Evolutionary conservation across 37 sponge, comb jelly and placozoan genomes (phyloP).

Genomic region (Eunapius fragilis): DNA sequence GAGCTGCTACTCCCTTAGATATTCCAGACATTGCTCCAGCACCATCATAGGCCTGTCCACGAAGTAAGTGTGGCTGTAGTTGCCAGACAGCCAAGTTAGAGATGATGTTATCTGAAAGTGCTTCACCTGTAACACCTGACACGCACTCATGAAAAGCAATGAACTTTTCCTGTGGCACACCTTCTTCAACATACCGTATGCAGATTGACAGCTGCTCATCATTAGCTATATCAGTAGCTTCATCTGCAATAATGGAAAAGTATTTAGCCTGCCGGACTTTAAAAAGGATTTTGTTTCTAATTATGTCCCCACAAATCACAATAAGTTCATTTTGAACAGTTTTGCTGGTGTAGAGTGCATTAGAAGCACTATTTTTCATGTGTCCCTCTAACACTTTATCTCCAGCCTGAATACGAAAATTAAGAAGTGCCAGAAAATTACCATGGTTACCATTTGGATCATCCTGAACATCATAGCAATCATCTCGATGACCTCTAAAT

Average conservation of each 20-base stretch:
- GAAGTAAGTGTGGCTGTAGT: constrained; percentile 14
- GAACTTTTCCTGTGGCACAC: too few relatives aligned
- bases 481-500: constrained; percentile 67
- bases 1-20: constrained; percentile 45
- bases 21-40: constrained; percentile 64
- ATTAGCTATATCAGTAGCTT: constrained; percentile 66
- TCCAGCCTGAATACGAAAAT: constrained; percentile 62
- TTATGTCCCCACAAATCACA: constrained; percentile 41
- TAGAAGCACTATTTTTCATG: constrained; percentile 39
- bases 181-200: too few relatives aligned
- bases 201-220: constrained; percentile 48
- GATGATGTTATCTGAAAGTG: constrained; percentile 33
- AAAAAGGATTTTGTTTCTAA: constrained; percentile 43
- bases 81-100: neutral
- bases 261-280: constrained; percentile 35
- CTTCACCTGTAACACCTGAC: constrained; percentile 46
- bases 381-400: constrained; percentile 52
- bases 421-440: constrained; percentile 62
- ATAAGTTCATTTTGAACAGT: constrained; percentile 77
- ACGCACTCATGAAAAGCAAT: constrained; percentile 14
- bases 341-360: too few relatives aligned
- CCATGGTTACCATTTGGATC: constrained; percentile 59
- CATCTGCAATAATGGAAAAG: constrained; percentile 80
- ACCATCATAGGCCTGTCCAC: constrained; percentile 49
- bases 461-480: constrained; percentile 7